Evolutionary conservation across 1,140 invertebrate species (phyloP).

Genomic region (Chrysoperla carnea): DNA sequence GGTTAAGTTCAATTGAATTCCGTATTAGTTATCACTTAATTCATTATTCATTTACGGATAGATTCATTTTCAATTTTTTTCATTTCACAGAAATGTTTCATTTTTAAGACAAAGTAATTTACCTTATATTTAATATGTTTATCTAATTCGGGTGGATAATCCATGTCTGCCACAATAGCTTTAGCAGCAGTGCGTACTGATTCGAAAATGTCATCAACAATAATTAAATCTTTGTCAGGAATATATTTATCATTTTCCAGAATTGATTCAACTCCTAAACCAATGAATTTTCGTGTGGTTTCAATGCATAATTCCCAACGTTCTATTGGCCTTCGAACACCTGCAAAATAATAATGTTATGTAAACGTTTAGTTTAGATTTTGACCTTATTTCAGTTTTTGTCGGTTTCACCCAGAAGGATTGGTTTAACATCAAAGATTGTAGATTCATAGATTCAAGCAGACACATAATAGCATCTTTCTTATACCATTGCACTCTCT

Average conservation of each 20-base stretch:
- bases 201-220: slow-evolving; percentile 21
- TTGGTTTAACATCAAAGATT: no score
- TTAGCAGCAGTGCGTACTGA: slow-evolving; percentile 13
- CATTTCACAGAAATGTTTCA: no score
- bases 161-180: slow-evolving; percentile 10
- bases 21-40: no score
- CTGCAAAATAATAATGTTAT: slow-evolving; percentile 15
- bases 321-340: slow-evolving; percentile 23
- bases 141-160: slow-evolving; percentile 14
- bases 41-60: no score
- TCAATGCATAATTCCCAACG: slow-evolving; percentile 38
- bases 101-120: slow-evolving; percentile 3
- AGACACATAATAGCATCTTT: no score
- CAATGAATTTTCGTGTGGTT: slow-evolving; percentile 29
- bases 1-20: no score
- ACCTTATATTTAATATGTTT: slow-evolving; percentile 24
- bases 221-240: slow-evolving; percentile 6
- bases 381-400: no score
- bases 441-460: no score
- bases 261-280: slow-evolving; percentile 31
- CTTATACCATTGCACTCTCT: no score
- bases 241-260: slow-evolving; percentile 23
- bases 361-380: neutral
- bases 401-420: no score
- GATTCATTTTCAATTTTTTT: no score